These are phyloP conservation scores for Protodeltote pygarga DNA, from an alignment of 2,888 invertebrate genomes.

Conservation along the genomic window DNA sequence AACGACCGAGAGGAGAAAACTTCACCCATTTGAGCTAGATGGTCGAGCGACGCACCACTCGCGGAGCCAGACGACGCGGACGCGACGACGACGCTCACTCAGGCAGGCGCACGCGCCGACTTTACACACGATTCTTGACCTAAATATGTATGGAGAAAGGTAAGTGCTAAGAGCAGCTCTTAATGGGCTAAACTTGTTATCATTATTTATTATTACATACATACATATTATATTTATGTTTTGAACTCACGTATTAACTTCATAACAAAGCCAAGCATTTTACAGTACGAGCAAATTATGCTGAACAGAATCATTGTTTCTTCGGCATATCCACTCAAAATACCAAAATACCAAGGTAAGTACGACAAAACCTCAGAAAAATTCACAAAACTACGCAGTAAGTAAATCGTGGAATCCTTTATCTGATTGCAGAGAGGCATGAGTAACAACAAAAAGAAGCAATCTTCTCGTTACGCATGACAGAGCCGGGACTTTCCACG, in stretches of 20 bases:
- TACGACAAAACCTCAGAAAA: slow-evolving; percentile 25
- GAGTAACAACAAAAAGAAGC: slow-evolving; percentile 60
- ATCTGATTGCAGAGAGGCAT: slow-evolving; percentile 57
- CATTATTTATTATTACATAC: not conserved
- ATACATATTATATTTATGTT: slow-evolving; percentile 23
- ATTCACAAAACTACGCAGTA: slow-evolving; percentile 35
- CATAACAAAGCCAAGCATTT: not conserved
- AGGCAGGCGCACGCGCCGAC: slow-evolving; percentile 43
- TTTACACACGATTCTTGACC: slow-evolving; percentile 23
- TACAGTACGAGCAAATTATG: not conserved
- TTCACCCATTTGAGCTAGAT: slow-evolving; percentile 79
- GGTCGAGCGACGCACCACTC: slow-evolving; percentile 57
- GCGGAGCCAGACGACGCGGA: slow-evolving; percentile 27
- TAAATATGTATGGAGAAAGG: slow-evolving; percentile 20
- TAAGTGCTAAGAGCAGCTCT: slow-evolving; percentile 15
- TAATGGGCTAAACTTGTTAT: slow-evolving; percentile 23
- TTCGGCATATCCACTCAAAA: slow-evolving; percentile 12
- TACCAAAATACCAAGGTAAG: slow-evolving; percentile 37
- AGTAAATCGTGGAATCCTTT: slow-evolving; percentile 53
- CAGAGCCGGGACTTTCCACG: slow-evolving; percentile 41
- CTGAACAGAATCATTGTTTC: slow-evolving; percentile 5
- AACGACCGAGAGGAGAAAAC: slow-evolving; percentile 84
- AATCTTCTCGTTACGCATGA: slow-evolving; percentile 60
- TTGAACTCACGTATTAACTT: slow-evolving; percentile 1
- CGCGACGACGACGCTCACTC: too few relatives aligned